Evolutionary conservation across 1,140 invertebrate genomes (phyloP), one percentile per base, ranked within the genome.

Genomic region (Cydia amplana): DNA sequence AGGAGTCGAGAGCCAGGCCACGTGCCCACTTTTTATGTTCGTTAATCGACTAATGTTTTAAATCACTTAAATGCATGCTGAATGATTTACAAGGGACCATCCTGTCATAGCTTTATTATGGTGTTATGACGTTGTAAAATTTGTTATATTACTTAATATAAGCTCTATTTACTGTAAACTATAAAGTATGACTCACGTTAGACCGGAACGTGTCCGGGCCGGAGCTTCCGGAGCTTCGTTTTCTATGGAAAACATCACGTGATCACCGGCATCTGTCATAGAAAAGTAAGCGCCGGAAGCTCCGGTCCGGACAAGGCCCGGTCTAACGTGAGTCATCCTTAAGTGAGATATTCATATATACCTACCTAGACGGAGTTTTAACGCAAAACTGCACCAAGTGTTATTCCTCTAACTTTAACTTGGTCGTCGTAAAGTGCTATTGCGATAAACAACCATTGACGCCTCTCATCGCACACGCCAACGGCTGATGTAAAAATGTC

Each of bases 281-380:
- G n/a, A n/a, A n/a, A n/a, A n/a, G n/a, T n/a, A n/a, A n/a, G n/a
- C n/a, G n/a, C n/a, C n/a, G n/a, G n/a, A n/a, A n/a, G n/a, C n/a
- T n/a, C n/a, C n/a, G n/a, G n/a, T n/a, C n/a, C n/a, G n/a, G n/a
- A n/a, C n/a, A n/a, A n/a, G n/a, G n/a, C n/a, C n/a, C n/a, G n/a
- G n/a, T n/a, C n/a, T n/a, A n/a, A n/a, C n/a, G n/a, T n/a, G n/a
- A n/a, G n/a, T n/a, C n/a, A n/a, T n/a, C n/a, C n/a, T n/a, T n/a
- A 43, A 43, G 40, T 4, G 40, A 12, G 14, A 43, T 43, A 14
- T 14, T 43, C 9, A 74, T 74, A 46, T 3, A 28, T n/a, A n/a
- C n/a, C n/a, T n/a, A n/a, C n/a, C n/a, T 74, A 14, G 23, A 25
- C 4, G 32, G 23, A 60, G 51, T 74, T 74, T 74, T 55, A 74